Base-by-base conservation (phyloP, 2,113 vertebrate species). In the Caloenas nicobarica region DNA sequence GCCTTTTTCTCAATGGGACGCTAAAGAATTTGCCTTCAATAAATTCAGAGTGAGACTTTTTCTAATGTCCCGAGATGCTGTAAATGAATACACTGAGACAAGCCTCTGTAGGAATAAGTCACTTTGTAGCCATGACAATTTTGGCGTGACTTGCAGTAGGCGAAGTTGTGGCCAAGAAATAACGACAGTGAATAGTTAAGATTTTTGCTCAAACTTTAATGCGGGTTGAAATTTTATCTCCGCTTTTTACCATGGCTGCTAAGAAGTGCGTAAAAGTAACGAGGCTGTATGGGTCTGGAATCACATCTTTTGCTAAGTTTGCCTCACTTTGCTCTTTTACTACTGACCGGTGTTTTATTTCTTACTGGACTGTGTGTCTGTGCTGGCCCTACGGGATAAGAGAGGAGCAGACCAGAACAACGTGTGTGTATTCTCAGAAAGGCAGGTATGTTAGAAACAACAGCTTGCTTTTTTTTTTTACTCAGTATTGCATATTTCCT, bases 361-460 rank as follows among this genome's bases (percentile, higher is more conserved):
- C 50, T 72, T n/a, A 2, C 72, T 26, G 34, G 53, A 1, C 22
- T 54, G 0, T 54, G 0, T 26, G 46, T 51, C 29, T 42, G 28
- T 84, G 57, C 18, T 12, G 22, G 42, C 34, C 34, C 34, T 31
- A 25, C 46, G 42, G 65, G 29, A 2, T 11, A 17, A 18, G 16
- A 60, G 78, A 50, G 60, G 22, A 36, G 62, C 50, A n/a, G 40
- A 80, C 31, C 7, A 7, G 42, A 44, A 23, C 57, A 57, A 34
- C 12, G 22, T 11, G 1, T 33, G 44, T 53, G 26, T 26, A 40
- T 77, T 65, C 5, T 16, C 0, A 0, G 50, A 76, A 33, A 7
- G 44, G 54, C 24, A 3, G 17, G 42, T 46, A 57, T 46, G 8
- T 66, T 70, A 36, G 62, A 60, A 90, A 34, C 42, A 76, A 23